Percentiles rank a stretch among this genome's conserved stretches.
These are phyloP conservation scores for Phaonia tiefii DNA, from an alignment of 2,888 invertebrate genomes.

Conservation along the genomic window DNA sequence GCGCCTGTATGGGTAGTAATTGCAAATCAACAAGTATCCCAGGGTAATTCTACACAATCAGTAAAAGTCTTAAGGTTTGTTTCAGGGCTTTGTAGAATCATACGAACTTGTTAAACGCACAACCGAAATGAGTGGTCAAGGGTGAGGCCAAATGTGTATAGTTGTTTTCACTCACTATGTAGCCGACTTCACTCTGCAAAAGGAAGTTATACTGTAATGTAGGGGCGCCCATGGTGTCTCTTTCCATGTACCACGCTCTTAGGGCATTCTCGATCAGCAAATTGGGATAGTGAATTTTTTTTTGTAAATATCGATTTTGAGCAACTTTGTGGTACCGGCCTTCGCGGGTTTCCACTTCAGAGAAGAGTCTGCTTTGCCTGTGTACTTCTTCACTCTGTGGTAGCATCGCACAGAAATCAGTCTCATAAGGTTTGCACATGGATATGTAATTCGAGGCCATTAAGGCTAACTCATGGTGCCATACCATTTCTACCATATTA, in stretches of 20 bases:
- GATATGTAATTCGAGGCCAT: slow-evolving; percentile 36
- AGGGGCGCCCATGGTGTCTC: slow-evolving; percentile 10
- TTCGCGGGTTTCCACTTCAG: background rate
- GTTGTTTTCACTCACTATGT: slow-evolving; percentile 21
- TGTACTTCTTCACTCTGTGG: background rate
- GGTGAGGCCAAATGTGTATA: slow-evolving; percentile 30
- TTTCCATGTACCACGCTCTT: slow-evolving; percentile 24
- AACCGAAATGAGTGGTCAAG: slow-evolving; percentile 4
- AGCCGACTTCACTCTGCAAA: slow-evolving; percentile 12
- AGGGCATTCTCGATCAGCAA: slow-evolving; percentile 33
- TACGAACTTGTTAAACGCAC: slow-evolving; percentile 1
- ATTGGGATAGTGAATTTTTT: slow-evolving; percentile 30
- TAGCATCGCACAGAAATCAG: slow-evolving; percentile 35
- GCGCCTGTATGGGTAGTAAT: slow-evolving; percentile 25
- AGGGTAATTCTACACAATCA: background rate
- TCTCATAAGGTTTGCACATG: slow-evolving; percentile 32
- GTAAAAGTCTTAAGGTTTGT: background rate
- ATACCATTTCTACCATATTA: slow-evolving; percentile 67
- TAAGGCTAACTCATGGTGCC: slow-evolving; percentile 32
- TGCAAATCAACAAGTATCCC: slow-evolving; percentile 28
- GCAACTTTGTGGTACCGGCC: slow-evolving; percentile 83
- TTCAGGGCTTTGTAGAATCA: too few species aligned
- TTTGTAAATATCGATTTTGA: slow-evolving; percentile 35
- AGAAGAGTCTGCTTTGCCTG: background rate
- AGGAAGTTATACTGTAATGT: background rate